Base-by-base conservation (phyloP, 23 tunicate genomes). In the Phallusia fumigata region DNA sequence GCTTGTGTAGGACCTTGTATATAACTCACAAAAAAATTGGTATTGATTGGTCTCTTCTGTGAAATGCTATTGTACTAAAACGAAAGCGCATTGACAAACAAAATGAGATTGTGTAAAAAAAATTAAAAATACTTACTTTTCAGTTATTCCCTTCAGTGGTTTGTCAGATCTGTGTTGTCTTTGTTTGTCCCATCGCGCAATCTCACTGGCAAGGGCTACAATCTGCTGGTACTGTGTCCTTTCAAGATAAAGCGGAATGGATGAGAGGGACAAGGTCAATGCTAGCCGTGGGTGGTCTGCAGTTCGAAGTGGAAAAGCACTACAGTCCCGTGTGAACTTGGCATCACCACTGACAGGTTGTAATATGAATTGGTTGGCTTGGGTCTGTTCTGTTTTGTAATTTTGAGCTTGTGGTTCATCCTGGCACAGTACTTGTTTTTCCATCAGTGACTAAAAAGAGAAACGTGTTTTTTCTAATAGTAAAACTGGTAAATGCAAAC, bases 311-410 rank as follows among this genome's bases (percentile, higher is more conserved):
- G 92, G 97, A 32, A 84, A 45, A 19, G 80, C 21, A 51, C 84
- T 79, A 11, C 84, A 93, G 21, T 80, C 83, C 32, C 84, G 80
- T 13, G 88, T 87, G 19, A 92, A 77, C 18, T 75, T 74, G 19
- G 91, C 97, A 79, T 92, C 86, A 6, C 97, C 90, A 35, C 83
- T 88, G 2, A 92, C 97, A 22, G 97, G 97, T 34, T 58, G 69
- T 58, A 58, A 58, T 21, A 58, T 58, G 3, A 58, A 58, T 24
- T 58, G 69, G 69, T 58, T 58, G 8, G 15, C 3, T 24, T 58
- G 69, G 13, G 3, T 58, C 5, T 58, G 26, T 22, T 6, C 69
- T 40, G 5, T 10, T 3, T 40, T 10, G 10, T 40, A 3, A 40
- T 40, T 40, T 5, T 5, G 47, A 40, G 47, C 47, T 3, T 40